phyloP scores from a whole-genome alignment of 2,888 invertebrate genomes.

The Leucoptera coffeella region DNA sequence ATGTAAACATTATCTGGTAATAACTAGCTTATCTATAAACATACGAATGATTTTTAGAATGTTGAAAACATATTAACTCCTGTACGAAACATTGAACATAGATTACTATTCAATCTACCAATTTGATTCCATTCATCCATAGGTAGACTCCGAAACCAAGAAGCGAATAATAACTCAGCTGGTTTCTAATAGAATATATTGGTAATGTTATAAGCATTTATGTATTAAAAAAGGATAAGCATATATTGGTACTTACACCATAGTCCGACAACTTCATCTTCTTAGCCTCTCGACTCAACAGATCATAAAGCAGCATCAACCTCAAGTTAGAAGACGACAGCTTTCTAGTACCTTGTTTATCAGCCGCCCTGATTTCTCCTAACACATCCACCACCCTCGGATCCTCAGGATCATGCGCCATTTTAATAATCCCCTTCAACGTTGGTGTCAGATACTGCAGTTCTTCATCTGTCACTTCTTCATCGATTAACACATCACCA shows the following conservation, averaged over 20 bases:
- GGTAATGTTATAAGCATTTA: too few species aligned
- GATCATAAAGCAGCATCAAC: slow-evolving; percentile 56
- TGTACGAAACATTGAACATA: too few species aligned
- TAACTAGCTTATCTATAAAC: too few species aligned
- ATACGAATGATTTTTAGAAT: too few species aligned
- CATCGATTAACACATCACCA: slow-evolving; percentile 15
- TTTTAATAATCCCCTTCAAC: slow-evolving; percentile 31
- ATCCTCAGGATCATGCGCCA: slow-evolving; percentile 27
- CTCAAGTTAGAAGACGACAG: slow-evolving; percentile 55
- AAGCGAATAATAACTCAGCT: too few species aligned
- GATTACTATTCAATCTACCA: too few species aligned
- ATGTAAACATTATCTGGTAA: too few species aligned
- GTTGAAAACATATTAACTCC: too few species aligned
- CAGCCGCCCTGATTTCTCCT: slow-evolving; percentile 21
- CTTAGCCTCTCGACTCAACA: slow-evolving; percentile 61
- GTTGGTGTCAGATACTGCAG: slow-evolving; percentile 35
- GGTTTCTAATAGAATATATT: too few species aligned
- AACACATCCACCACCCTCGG: slow-evolving; percentile 29
- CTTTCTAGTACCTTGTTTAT: slow-evolving; percentile 32
- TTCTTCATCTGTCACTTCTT: slow-evolving; percentile 28
- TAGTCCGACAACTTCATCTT: slow-evolving; percentile 56
- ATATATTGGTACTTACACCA: slow-evolving; percentile 34
- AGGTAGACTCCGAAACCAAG: too few species aligned
- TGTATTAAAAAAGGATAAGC: too few species aligned
- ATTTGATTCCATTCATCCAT: too few species aligned